Base-by-base conservation (phyloP, 1,140 invertebrate genomes). In the Pseudoatta argentina region DNA sequence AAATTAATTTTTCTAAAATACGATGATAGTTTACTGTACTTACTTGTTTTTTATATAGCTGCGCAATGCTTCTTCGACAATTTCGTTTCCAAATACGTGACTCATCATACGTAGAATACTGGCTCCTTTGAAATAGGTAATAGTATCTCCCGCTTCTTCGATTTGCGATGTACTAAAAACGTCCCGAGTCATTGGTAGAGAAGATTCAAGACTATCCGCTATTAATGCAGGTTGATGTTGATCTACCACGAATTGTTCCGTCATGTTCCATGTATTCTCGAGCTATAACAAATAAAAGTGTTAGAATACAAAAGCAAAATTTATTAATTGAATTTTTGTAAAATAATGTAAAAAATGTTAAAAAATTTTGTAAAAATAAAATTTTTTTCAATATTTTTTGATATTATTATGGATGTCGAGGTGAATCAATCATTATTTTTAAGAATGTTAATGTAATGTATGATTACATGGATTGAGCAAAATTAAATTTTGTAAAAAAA, bases 71-170 rank as follows among this genome's bases (percentile, higher is more conserved):
- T 94, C 93, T 72, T 96, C 95, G 91, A 98, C 98, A 4, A 96
- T 96, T 2, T 95, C 88, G 39, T 96, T 93, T n/a, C 97, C 97
- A 44, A 98, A 95, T 75, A 97, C 96, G 75, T 97, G 95, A 71
- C 96, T 95, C 96, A 98, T 96, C 97, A 98, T 98, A 77, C 97
- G 95, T 14, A 98, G 95, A 3, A 98, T 96, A 55, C 96, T 96
- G 66, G 95, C 95, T 78, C 96, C 95, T 95, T 98, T 98, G 18
- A 94, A 94, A 87, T 98, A 98, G 16, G 97, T 97, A 53, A 97
- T 97, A 1, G 93, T 92, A 91, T 97, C 97, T 93, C 97, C 98
- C 55, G 97, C 96, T 67, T 95, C 94, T 18, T 93, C 94, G 48
- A 98, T 96, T 93, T 97, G 95, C 24, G 94, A 92, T 48, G 95